A percentile compares a stretch with the other conserved stretches of the same genome.
phyloP scores from a whole-genome alignment of 2,888 invertebrate species.

The Apotomis turbidana region DNA sequence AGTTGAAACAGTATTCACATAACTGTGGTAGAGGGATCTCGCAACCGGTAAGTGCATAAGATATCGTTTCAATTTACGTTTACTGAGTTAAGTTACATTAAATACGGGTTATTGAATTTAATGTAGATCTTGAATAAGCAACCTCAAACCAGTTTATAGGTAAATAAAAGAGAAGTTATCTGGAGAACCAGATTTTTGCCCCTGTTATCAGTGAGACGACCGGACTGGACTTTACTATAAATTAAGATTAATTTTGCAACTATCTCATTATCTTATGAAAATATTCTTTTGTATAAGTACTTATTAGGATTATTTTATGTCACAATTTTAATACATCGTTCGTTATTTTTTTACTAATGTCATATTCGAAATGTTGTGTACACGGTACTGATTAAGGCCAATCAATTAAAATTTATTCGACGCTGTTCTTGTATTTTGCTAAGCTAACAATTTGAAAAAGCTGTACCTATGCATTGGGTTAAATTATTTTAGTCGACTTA shows the following conservation, averaged over 20 bases:
- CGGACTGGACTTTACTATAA: slow-evolving; percentile 1
- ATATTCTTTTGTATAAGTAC: too few relatives aligned
- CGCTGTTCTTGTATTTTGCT: too few relatives aligned
- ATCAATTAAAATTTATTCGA: too few relatives aligned
- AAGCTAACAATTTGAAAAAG: too few relatives aligned
- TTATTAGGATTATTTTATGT: too few relatives aligned
- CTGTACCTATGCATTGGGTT: too few relatives aligned
- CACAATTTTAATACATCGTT: too few relatives aligned
- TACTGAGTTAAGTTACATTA: not conserved
- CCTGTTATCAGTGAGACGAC: not conserved
- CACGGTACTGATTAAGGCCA: not conserved
- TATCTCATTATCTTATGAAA: slow-evolving; percentile 17
- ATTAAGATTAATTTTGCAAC: not conserved
- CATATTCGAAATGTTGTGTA: slow-evolving; percentile 11
- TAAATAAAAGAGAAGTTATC: not conserved
- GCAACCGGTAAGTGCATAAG: slow-evolving; percentile 24
- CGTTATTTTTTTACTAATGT: not conserved
- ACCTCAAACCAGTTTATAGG: slow-evolving; percentile 4
- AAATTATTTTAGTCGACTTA: too few relatives aligned
- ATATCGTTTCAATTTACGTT: not conserved
- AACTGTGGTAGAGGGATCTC: slow-evolving; percentile 18
- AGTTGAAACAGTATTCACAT: slow-evolving; percentile 35
- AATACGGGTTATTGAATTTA: not conserved
- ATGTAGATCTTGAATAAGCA: not conserved
- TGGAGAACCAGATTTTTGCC: not conserved